phyloP scores from a whole-genome alignment of 2,888 invertebrate genomes.

The Operophtera brumata region DNA sequence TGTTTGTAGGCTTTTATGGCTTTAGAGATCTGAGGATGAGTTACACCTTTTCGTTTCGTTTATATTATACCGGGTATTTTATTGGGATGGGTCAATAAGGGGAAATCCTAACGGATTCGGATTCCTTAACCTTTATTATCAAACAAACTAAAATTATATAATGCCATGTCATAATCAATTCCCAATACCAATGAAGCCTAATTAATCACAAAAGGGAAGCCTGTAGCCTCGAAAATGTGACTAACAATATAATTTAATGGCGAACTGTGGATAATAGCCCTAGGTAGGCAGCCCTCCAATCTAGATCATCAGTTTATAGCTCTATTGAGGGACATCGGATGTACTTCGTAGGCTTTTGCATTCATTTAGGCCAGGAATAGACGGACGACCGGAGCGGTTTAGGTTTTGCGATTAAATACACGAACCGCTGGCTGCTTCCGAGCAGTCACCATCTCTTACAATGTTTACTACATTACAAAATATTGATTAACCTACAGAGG shows the following conservation, averaged over 20 bases:
- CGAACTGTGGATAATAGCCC: background rate
- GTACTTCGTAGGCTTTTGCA: background rate
- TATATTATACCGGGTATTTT: background rate
- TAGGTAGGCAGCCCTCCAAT: background rate
- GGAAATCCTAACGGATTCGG: too few species aligned
- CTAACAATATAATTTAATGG: background rate
- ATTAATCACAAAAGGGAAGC: background rate
- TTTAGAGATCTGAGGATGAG: too few species aligned
- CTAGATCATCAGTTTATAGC: background rate
- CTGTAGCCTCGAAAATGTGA: background rate
- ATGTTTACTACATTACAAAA: too few species aligned
- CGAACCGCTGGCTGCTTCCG: too few species aligned
- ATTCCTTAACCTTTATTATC: background rate
- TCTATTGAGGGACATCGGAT: background rate
- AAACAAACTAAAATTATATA: background rate
- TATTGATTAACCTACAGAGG: too few species aligned
- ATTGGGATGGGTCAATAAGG: too few species aligned
- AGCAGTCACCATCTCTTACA: too few species aligned
- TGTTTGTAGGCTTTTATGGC: too few species aligned
- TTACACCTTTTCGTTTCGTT: too few species aligned
- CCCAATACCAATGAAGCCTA: background rate
- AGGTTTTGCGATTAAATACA: too few species aligned
- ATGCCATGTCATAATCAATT: background rate
- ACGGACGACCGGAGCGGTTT: too few species aligned
- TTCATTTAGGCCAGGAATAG: background rate